Evolutionary conservation across 1,140 invertebrate species (phyloP).

Genomic region (Scaptomyza pallida): DNA sequence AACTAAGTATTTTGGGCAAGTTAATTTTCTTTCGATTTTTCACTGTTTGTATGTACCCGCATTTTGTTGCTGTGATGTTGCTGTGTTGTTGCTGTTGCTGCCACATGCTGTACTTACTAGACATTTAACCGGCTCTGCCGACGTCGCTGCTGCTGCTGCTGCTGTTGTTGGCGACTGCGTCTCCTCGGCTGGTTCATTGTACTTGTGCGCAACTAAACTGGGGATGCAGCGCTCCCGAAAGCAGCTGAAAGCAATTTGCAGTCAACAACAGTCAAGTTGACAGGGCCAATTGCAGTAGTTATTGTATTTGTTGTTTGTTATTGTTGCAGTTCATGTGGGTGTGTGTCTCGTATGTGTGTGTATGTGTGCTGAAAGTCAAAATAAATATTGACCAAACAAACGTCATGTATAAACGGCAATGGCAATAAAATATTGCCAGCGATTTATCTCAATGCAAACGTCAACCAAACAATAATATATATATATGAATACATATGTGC

Average conservation of each 20-base stretch:
- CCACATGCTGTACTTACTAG: slow-evolving; percentile 6
- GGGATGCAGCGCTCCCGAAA: slow-evolving; percentile 25
- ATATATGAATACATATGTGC: slow-evolving; percentile 9
- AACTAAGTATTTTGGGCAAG: slow-evolving; percentile 23
- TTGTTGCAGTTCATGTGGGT: slow-evolving; percentile 1
- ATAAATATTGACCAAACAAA: slow-evolving; percentile 80
- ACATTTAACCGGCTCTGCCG: slow-evolving; percentile 18
- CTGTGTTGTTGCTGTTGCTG: slow-evolving; percentile 1
- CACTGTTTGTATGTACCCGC: slow-evolving; percentile 35
- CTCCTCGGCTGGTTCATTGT: slow-evolving; percentile 34
- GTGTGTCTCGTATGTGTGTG: not conserved
- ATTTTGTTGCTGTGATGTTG: slow-evolving; percentile 6
- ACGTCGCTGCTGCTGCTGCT: not conserved
- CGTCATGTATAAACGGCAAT: slow-evolving; percentile 39
- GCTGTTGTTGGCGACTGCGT: not conserved
- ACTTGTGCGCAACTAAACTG: slow-evolving; percentile 28
- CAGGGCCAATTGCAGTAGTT: slow-evolving; percentile 38
- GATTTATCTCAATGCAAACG: slow-evolving; percentile 65
- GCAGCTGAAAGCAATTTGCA: slow-evolving; percentile 47
- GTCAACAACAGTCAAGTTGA: slow-evolving; percentile 39
- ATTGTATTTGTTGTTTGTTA: not conserved
- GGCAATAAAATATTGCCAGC: slow-evolving; percentile 45
- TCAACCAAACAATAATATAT: slow-evolving; percentile 22
- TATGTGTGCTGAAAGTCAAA: slow-evolving; percentile 37
- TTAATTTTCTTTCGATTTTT: slow-evolving; percentile 72